Base-by-base conservation (phyloP, 2,888 invertebrate species). In the Oscheius sp. region DNA sequence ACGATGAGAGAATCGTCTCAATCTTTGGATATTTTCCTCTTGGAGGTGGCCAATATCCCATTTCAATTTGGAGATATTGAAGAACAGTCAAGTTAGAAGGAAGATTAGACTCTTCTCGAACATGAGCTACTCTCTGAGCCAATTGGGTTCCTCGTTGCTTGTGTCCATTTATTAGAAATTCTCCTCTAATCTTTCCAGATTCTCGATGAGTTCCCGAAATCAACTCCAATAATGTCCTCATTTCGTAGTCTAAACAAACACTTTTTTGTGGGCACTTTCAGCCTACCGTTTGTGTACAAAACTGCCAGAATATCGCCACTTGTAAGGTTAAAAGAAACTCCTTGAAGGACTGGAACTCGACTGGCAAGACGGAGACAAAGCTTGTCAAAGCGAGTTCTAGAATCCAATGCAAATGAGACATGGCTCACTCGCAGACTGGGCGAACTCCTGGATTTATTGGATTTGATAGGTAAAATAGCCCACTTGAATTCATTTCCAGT, bases 291-390 rank as follows among this genome's bases (percentile, higher is more conserved):
- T 0, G 95, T 95, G 1, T 95, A 92, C 91, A 96, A 91, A 25
- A 96, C 91, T 2, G 94, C 95, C 82, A 95, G 89, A 50, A 95
- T 91, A 88, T 96, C 95, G 1, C 95, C 94, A 0, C 94, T 94
- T 78, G 92, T 92, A 29, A 93, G 92, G 88, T 96, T 95, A 81
- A 95, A 91, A 31, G 93, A 92, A 8, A 95, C 90, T 3, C 92
- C 92, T 57, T 92, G 91, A 1, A 92, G 89, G 12, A 91, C 87
- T 45, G 85, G 78, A 6, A 80, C 75, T 17, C 91, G 88, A 4
- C 78, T 90, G 0, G 83, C 74, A 74, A 77, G 29, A 72, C 87
- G 27, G 65, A 86, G 71, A 83, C 85, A 76, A 69, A 74, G 74
- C 74, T 82, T 52, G 89, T 90, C 76, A 68, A 82, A 70, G 58